Base-by-base conservation (phyloP, 1,140 invertebrate species). In the Eciton burchellii region DNA sequence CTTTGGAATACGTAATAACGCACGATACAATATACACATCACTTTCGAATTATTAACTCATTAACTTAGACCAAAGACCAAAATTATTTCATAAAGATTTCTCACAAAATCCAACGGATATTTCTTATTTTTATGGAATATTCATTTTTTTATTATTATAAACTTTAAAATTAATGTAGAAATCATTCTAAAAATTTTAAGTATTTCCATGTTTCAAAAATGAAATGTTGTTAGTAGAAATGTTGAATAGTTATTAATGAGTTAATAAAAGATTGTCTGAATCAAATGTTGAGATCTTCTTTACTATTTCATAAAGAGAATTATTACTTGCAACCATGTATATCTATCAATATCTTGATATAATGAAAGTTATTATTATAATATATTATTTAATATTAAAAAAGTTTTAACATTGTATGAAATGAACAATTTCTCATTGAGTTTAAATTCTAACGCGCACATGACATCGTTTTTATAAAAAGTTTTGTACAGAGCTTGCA, bases 221-320 rank as follows among this genome's bases (percentile, higher is more conserved):
- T 6, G 35, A 6, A 35, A 35, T 6, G 35, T 35, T 35, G 35
- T n/a, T n/a, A n/a, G n/a, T n/a, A n/a, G n/a, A n/a, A n/a, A n/a
- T n/a, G n/a, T n/a, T n/a, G n/a, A n/a, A n/a, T n/a, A n/a, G 35
- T 6, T 6, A 35, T 35, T 35, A 35, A 35, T 35, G 35, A 6
- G 35, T 35, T 35, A 35, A 35, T 35, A 41, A 72, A 59, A 72
- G 35, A 60, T 59, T 8, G 16, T 43, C 21, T 1, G 52, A 47
- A 57, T 43, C 8, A n/a, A 47, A 63, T 73, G 5, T 63, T 35
- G 72, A 74, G 57, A 74, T 74, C 43, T 49, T 29, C 21, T 19
- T 35, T 0, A 9, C 26, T 12, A 16, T 41, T 5, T 19, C 24
- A 35, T 49, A 29, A 74, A 49, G 12, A 62, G 47, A 6, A 6